Evolutionary conservation across 2,797 vertebrate species (phyloP).

Genomic region (Mormyrops boulengeri): DNA sequence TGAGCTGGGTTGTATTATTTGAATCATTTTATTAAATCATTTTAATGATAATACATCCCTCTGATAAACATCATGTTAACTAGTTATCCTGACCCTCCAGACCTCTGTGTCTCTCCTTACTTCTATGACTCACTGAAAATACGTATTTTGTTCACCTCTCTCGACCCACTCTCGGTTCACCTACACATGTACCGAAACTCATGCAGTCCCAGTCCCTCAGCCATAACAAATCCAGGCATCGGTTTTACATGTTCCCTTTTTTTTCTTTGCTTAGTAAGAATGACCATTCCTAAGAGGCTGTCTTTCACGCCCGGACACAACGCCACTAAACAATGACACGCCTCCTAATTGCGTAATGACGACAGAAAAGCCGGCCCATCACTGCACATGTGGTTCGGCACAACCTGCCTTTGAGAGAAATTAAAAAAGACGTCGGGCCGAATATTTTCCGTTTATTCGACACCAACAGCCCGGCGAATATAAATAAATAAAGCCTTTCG

Average conservation of each 20-base stretch:
- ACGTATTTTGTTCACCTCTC: neutral
- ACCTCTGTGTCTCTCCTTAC: neutral
- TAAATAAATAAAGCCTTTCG: slow-evolving; percentile 76
- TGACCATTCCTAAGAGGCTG: slow-evolving; percentile 9
- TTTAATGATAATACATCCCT: neutral
- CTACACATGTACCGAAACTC: slow-evolving; percentile 25
- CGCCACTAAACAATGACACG: neutral
- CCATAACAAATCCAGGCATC: neutral
- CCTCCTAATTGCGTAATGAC: slow-evolving; percentile 9
- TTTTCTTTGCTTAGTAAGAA: neutral
- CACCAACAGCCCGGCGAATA: slow-evolving; percentile 74
- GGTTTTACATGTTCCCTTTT: neutral
- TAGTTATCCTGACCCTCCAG: neutral
- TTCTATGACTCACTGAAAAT: neutral
- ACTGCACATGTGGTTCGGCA: slow-evolving; percentile 47
- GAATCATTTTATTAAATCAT: neutral
- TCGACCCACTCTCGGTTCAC: slow-evolving; percentile 25
- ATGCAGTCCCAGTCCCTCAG: neutral
- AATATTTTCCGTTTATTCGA: slow-evolving; percentile 64
- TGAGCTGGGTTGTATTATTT: neutral
- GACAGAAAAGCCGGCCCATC: neutral
- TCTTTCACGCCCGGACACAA: neutral
- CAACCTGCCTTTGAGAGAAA: slow-evolving; percentile 56
- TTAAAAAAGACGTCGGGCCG: slow-evolving; percentile 60
- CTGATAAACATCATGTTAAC: neutral